Percentiles rank a stretch among this genome's conserved stretches.
Evolutionary conservation across 1,140 invertebrate genomes (phyloP).

Genomic region (Drosophila arawakana): DNA sequence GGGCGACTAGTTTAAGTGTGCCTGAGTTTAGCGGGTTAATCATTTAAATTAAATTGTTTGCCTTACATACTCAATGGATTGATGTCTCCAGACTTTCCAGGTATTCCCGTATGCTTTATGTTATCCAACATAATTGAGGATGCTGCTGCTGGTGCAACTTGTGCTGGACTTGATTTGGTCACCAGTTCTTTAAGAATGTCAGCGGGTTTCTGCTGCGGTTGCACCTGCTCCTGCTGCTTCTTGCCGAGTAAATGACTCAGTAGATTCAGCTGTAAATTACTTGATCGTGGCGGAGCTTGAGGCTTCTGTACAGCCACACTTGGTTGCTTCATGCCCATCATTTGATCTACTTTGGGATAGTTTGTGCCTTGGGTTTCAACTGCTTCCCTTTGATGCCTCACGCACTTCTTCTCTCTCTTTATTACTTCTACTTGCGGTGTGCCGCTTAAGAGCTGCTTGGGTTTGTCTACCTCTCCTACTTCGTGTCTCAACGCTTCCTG

Average conservation of each 20-base stretch:
- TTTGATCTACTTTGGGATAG: conserved; percentile 20
- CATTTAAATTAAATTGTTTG: conserved; percentile 2
- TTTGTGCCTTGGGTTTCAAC: not conserved
- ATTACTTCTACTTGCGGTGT: not conserved
- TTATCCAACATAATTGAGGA: not conserved
- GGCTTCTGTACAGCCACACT: not conserved
- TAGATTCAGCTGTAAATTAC: not conserved
- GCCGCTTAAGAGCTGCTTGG: not conserved
- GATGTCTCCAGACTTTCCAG: not conserved
- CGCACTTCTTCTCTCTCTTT: not conserved
- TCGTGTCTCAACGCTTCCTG: not conserved
- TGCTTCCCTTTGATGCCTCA: not conserved
- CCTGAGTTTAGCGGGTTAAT: conserved; percentile 28
- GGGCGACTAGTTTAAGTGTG: conserved; percentile 25
- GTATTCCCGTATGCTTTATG: not conserved
- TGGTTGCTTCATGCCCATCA: conserved; percentile 1
- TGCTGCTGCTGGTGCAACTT: not conserved
- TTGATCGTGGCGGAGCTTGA: not conserved
- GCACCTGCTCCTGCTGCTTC: conserved; percentile 11
- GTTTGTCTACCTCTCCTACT: not conserved
- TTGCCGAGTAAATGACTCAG: conserved; percentile 11
- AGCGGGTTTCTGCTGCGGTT: conserved; percentile 4
- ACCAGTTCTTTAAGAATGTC: conserved; percentile 47
- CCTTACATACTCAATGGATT: conserved; percentile 34
- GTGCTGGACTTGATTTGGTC: conserved; percentile 29